A percentile compares a stretch with the other conserved stretches of the same genome.
These are phyloP conservation scores for Anas capensis DNA, from an alignment of 2,797 vertebrate genomes.

Conservation along the genomic window DNA sequence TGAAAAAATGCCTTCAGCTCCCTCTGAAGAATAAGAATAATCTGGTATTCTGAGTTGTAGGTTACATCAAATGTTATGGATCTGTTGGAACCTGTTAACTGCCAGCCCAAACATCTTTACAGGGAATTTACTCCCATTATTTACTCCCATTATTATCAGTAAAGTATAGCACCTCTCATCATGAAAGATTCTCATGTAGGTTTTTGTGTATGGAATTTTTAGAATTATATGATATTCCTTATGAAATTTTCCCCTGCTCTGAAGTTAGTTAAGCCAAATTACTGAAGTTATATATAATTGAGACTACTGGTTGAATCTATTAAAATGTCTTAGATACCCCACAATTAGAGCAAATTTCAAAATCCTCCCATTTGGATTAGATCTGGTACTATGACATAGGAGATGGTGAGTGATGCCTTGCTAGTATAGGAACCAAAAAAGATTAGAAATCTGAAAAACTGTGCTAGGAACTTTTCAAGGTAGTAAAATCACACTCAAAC, in stretches of 20 bases:
- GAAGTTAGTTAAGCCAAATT: not conserved
- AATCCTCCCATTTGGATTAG: not conserved
- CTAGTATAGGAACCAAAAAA: not conserved
- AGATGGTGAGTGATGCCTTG: not conserved
- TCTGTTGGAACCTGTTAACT: not conserved
- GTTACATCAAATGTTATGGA: not conserved
- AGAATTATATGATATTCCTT: not conserved
- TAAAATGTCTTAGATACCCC: not conserved
- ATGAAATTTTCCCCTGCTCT: not conserved
- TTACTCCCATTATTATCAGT: not conserved
- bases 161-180: not conserved
- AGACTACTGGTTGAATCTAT: not conserved
- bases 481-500: not conserved
- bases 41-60: not conserved
- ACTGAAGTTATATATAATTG: not conserved
- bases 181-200: not conserved
- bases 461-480: not conserved
- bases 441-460: not conserved
- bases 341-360: not conserved
- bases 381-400: not conserved
- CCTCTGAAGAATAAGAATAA: not conserved
- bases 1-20: not conserved
- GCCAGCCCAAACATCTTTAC: not conserved
- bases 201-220: not conserved
- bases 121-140: not conserved